Evolutionary conservation across 30 jellyfish, hydroid and myxozoan species (phyloP), one percentile per base, ranked within the genome.

Genomic region (Rhopilema esculentum): DNA sequence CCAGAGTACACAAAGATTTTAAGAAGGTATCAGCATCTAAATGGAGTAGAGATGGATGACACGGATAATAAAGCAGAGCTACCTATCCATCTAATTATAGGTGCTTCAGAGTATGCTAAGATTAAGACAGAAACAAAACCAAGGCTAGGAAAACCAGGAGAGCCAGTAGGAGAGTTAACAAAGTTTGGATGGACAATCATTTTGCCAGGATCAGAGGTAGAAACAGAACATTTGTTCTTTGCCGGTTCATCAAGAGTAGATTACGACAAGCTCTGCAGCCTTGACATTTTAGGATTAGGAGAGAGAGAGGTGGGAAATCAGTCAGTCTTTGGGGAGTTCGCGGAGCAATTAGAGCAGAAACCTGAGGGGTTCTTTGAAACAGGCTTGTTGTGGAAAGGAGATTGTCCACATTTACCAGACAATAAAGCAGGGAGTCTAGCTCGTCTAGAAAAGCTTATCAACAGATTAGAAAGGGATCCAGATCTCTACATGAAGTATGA

Each of bases 351-450:
- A 25, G 66, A 71, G 82, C 82, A 75, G 25, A 53, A 23, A 32
- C 87, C 82, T 7, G 88, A 82, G 71, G 97, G 91, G 75, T 74
- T 88, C 73, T 82, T 33, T 71, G 97, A 90, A 69, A 90, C 94
- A 8, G 91, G 91, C 23, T 63, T 90, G 24, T 23, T 76, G 66
- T 83, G 97, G 97, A 83, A 90, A 61, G 88, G 69, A 69, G 64
- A 68, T 32, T 52, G 80, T 49, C 86, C 89, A 21, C 77, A 75
- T 16, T 53, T 80, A 49, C 81, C 75, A 69, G 89, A 61, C 80
- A 82, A 83, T 72, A 77, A 90, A 70, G 77, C 80, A 30, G 97
- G 93, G 65, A 89, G 97, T 63, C 78, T 89, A 62, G 93, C 93
- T 22, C 64, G 90, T 20, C 86, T 73, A 74, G 31, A 66, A 17